Percentiles rank a stretch among this genome's conserved stretches.
phyloP scores from a whole-genome alignment of 2,797 vertebrate genomes.

The Peromyscus nudipes region DNA sequence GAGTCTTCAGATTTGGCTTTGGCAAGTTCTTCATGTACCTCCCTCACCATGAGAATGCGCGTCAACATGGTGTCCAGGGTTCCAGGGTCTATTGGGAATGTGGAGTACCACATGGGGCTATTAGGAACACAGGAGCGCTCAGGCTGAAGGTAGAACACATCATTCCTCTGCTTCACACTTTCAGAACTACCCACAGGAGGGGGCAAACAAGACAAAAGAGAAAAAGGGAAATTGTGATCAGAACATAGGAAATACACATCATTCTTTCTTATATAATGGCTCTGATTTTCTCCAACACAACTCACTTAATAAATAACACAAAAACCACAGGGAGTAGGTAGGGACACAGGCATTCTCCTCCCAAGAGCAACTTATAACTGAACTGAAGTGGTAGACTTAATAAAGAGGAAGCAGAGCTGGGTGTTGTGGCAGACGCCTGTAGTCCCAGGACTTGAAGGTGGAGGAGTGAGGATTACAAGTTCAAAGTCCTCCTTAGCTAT shows the following conservation, averaged over 20 bases:
- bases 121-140: conserved; percentile 98
- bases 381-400: neutral
- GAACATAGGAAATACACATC: conserved; percentile 54
- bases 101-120: conserved; percentile 98
- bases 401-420: neutral
- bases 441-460: neutral
- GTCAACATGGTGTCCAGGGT: conserved; percentile 98
- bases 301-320: neutral
- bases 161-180: conserved; percentile 97
- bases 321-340: neutral
- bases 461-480: too few species aligned
- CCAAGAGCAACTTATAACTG: neutral
- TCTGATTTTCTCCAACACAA: neutral
- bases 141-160: conserved; percentile 97
- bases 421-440: neutral
- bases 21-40: conserved; percentile 95
- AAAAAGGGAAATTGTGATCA: conserved; percentile 53
- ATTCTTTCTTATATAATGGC: conserved; percentile 21
- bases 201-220: neutral
- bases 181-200: conserved; percentile 91
- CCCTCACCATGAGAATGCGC: conserved; percentile 96
- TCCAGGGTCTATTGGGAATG: conserved; percentile 93
- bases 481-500: neutral
- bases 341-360: neutral
- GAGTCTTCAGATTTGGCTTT: conserved; percentile 91